phyloP scores from a whole-genome alignment of 2,113 vertebrate genomes.

The Furnarius figulus region DNA sequence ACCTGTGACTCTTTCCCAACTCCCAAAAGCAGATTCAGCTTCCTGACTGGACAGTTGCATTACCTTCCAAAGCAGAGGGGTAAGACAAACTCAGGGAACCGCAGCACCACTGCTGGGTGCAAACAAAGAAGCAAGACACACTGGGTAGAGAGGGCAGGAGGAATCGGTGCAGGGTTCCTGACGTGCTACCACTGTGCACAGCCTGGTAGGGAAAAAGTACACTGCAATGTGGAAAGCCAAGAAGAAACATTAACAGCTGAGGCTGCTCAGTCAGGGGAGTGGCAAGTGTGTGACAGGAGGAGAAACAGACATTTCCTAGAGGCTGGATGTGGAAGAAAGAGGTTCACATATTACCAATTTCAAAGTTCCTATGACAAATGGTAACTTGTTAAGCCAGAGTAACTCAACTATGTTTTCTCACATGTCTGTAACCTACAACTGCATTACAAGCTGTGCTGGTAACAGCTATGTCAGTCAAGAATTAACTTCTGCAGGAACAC shows the following conservation, averaged over 20 bases:
- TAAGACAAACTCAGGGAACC: not conserved
- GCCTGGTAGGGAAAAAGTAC: not conserved
- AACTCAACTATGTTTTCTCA: not conserved
- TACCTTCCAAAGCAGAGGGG: not conserved
- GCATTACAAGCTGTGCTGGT: not conserved
- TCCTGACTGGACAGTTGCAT: not conserved
- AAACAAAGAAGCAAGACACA: not conserved
- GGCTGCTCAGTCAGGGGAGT: not conserved
- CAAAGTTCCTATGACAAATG: not conserved
- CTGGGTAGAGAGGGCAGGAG: not conserved
- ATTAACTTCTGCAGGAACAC: not conserved
- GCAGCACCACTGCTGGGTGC: accelerated
- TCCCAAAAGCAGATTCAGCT: not conserved
- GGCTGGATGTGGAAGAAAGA: not conserved
- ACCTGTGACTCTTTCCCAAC: not conserved
- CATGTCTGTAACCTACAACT: not conserved
- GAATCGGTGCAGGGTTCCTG: not conserved
- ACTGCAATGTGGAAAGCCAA: not conserved
- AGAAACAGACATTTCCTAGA: not conserved
- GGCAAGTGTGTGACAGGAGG: not conserved
- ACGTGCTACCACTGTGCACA: not conserved
- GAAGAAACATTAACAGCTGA: not conserved
- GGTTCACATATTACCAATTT: not conserved
- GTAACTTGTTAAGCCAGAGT: not conserved
- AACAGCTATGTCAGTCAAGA: not conserved